phyloP scores from a whole-genome alignment of 1,140 invertebrate genomes.

The Bombus cullumanus region DNA sequence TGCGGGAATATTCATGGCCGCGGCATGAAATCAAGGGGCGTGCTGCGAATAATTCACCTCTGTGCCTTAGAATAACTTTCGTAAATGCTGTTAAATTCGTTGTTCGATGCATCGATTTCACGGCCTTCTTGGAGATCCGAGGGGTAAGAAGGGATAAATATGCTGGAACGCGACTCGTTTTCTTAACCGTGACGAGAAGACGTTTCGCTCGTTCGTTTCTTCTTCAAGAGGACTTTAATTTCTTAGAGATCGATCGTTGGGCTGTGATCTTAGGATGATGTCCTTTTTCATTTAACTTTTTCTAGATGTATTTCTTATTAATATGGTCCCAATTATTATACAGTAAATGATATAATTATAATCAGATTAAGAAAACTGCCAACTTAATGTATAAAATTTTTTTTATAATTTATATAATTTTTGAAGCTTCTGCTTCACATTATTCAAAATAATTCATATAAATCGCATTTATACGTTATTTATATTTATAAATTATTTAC shows the following conservation, averaged over 20 bases:
- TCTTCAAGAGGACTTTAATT: neutral
- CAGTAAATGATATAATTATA: too few relatives aligned
- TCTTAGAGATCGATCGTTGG: neutral
- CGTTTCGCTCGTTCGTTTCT: neutral
- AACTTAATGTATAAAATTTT: too few relatives aligned
- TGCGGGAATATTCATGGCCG: slow-evolving; percentile 56
- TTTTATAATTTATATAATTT: too few relatives aligned
- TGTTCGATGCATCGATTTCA: slow-evolving; percentile 40
- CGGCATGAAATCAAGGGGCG: slow-evolving; percentile 67
- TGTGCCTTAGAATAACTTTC: slow-evolving; percentile 34
- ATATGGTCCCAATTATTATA: too few relatives aligned
- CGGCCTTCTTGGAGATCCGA: neutral
- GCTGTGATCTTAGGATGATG: neutral
- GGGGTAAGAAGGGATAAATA: slow-evolving; percentile 9
- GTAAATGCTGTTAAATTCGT: slow-evolving; percentile 59
- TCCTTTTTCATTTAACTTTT: neutral
- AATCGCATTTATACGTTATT: too few relatives aligned
- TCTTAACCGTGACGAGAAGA: neutral
- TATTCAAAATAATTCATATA: too few relatives aligned
- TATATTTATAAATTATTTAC: too few relatives aligned
- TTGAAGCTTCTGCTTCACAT: too few relatives aligned
- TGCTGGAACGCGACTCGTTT: neutral
- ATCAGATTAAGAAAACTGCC: too few relatives aligned
- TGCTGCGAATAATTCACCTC: slow-evolving; percentile 59
- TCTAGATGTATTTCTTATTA: neutral